Evolutionary conservation across 2,888 invertebrate genomes (phyloP).

Genomic region (Drosophila trichaetosa): DNA sequence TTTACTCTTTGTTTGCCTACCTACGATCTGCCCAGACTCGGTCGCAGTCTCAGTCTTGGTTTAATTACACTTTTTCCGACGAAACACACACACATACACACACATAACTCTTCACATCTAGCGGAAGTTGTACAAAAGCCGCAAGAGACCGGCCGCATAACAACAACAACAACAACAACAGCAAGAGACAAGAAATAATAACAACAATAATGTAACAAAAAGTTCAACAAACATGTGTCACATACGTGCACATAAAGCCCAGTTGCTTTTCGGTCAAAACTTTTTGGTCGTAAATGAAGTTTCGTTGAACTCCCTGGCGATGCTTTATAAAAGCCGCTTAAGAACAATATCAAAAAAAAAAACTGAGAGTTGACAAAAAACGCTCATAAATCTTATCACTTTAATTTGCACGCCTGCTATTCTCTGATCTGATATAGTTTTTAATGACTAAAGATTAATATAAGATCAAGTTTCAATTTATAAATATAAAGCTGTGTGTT

Average conservation of each 20-base stretch:
- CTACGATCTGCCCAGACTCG: slow-evolving; percentile 26
- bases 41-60: slow-evolving; percentile 41
- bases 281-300: slow-evolving; percentile 15
- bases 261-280: slow-evolving; percentile 25
- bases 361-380: not conserved
- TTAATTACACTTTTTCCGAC: slow-evolving; percentile 73
- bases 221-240: slow-evolving; percentile 47
- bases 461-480: not conserved
- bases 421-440: not conserved
- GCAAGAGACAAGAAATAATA: slow-evolving; percentile 24
- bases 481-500: not conserved
- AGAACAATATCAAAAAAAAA: not conserved
- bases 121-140: slow-evolving; percentile 79
- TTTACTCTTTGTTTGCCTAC: slow-evolving; percentile 56
- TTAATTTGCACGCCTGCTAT: not conserved
- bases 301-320: slow-evolving; percentile 12
- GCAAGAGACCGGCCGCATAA: slow-evolving; percentile 59
- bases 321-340: slow-evolving; percentile 4
- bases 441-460: not conserved
- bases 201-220: slow-evolving; percentile 29
- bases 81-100: slow-evolving; percentile 33
- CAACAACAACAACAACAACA: slow-evolving; percentile 17
- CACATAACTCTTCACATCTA: slow-evolving; percentile 54
- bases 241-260: slow-evolving; percentile 26
- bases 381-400: not conserved